Base-by-base conservation (phyloP, 2,797 vertebrate genomes). In the Lerista edwardsae region DNA sequence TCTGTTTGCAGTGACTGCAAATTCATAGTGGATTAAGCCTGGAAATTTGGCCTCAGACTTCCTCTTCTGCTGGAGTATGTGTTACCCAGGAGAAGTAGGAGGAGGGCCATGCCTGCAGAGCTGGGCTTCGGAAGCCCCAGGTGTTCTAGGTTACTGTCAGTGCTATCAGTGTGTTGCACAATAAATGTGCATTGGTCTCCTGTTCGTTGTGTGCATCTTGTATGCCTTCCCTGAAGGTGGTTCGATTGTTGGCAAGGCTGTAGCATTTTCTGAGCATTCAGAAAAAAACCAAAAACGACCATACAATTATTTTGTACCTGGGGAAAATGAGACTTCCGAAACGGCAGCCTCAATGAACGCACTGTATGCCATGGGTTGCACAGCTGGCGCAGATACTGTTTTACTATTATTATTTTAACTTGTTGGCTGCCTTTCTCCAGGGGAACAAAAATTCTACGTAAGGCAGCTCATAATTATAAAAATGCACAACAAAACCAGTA, bases 51-150 rank as follows among this genome's bases (percentile, higher is more conserved):
- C 3, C 44, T 31, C 31, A 34, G 27, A 55, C 41, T 31, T 73
- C 12, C 25, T 67, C 25, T 67, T 41, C 44, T 31, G 78, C 9
- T 79, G 44, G 39, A 67, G n/a, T 47, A 47, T 31, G 41, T 34
- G 65, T 67, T 67, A 79, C 41, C 29, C 27, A 61, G 67, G 34
- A 71, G 36, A 41, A 39, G 17, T 69, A 39, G 69, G 57, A 31
- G 51, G 21, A 10, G 74, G 31, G 36, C 59, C 51, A 82, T 80
- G n/a, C 65, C 76, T 82, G 72, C 68, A 74, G 47, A 65, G 36
- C 55, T 77, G 69, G 82, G 51, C 55, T 82, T 74, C 47, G 55
- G 75, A 86, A 85, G 2, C 27, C 3, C 74, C 77, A 80, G 44
- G 68, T n/a, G 36, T 72, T 85, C 84, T 19, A 62, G 14, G 27